Conservation (phyloP, 2,888 invertebrate species). For the Trissolcus brochymenae region DNA sequence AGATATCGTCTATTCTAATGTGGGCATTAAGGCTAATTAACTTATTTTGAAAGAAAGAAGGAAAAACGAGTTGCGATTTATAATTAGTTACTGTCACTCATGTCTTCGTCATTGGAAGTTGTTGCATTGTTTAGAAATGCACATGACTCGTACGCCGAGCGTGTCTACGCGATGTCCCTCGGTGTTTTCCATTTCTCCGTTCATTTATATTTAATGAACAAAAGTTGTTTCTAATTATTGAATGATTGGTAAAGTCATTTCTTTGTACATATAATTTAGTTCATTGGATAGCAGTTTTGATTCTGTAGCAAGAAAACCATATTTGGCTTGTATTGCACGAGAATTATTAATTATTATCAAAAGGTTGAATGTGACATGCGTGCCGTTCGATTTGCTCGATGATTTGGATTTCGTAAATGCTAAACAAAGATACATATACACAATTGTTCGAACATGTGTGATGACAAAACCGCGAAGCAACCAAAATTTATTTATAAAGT, state of each 20-base stretch:
- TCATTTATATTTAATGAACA: constrained; percentile 16
- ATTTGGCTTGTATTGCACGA: constrained; percentile 12
- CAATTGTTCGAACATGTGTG: constrained; percentile 36
- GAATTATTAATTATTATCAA: constrained; percentile 10
- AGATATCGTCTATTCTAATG: constrained; percentile 27
- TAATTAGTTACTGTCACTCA: background rate
- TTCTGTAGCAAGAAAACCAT: constrained; percentile 20
- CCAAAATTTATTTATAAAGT: constrained; percentile 44
- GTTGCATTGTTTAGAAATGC: constrained; percentile 6
- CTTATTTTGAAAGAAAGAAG: constrained; percentile 2
- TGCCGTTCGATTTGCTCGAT: constrained; percentile 6
- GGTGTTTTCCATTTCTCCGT: constrained; percentile 9
- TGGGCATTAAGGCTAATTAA: constrained; percentile 43
- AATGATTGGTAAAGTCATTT: constrained; percentile 13
- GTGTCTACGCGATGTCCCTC: background rate
- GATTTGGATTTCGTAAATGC: background rate
- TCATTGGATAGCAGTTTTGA: constrained; percentile 27
- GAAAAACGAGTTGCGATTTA: background rate
- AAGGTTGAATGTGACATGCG: constrained; percentile 3
- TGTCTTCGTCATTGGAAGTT: background rate
- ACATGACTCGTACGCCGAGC: background rate
- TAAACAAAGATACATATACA: background rate
- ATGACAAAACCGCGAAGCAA: constrained; percentile 12
- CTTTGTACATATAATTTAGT: constrained; percentile 26
- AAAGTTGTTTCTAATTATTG: constrained; percentile 5